phyloP scores from a whole-genome alignment of 2,888 invertebrate species.

The Nomada goodeniana region DNA sequence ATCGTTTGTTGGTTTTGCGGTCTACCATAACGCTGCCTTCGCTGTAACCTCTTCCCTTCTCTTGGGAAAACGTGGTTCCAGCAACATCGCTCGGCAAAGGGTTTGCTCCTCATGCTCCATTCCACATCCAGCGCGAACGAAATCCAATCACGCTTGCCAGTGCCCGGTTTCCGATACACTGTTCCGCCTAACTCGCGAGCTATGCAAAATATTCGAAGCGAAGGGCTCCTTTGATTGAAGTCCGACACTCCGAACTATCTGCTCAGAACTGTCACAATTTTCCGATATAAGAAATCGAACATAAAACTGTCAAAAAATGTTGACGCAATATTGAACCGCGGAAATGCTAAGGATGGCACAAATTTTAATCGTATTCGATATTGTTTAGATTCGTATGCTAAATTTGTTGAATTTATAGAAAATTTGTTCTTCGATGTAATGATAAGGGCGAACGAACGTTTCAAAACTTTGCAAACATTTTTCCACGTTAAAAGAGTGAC shows the following conservation, averaged over 20 bases:
- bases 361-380: no score
- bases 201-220: slow-evolving; percentile 42
- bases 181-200: slow-evolving; percentile 32
- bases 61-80: slow-evolving; percentile 68
- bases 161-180: slow-evolving; percentile 44
- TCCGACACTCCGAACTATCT: neutral
- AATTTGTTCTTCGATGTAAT: no score
- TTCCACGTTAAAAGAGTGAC: neutral
- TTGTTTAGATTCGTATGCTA: no score
- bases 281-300: neutral
- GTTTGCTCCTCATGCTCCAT: slow-evolving; percentile 59
- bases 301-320: neutral
- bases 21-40: slow-evolving; percentile 79
- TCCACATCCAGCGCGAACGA: slow-evolving; percentile 61
- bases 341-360: no score
- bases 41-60: slow-evolving; percentile 73
- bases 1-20: slow-evolving; percentile 83
- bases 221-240: neutral
- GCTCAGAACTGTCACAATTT: neutral
- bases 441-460: no score
- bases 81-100: slow-evolving; percentile 68
- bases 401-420: no score
- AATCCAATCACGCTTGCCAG: slow-evolving; percentile 66
- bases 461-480: neutral
- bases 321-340: no score